Evolutionary conservation across 2,888 invertebrate genomes (phyloP).

Genomic region (Argynnis bischoffii): DNA sequence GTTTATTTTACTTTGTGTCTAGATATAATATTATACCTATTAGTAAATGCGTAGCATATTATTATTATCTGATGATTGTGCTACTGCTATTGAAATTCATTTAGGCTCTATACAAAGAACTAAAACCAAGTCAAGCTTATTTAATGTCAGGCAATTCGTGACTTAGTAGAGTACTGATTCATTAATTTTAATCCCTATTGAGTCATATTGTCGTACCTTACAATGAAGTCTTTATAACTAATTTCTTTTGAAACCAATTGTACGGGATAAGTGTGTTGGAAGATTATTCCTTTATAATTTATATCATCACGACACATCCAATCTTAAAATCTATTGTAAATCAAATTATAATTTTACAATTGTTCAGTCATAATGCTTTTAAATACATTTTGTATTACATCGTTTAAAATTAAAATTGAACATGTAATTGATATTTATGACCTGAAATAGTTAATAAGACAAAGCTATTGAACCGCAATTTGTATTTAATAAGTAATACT

Average conservation of each 20-base stretch:
- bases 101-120: conserved; percentile 32
- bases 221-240: conserved; percentile 54
- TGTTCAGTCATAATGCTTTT: too few species aligned
- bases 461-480: conserved; percentile 10
- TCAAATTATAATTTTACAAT: too few species aligned
- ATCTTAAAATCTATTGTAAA: too few species aligned
- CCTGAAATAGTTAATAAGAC: neutral
- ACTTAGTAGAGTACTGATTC: conserved; percentile 40
- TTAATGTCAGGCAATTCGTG: conserved; percentile 42
- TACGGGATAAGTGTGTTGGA: conserved; percentile 54
- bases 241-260: conserved; percentile 57
- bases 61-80: conserved; percentile 13
- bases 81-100: conserved; percentile 35
- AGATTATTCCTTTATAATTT: conserved; percentile 43
- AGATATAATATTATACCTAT: too few species aligned
- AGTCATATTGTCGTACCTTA: conserved; percentile 50
- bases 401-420: too few species aligned
- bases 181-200: conserved; percentile 45
- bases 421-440: too few species aligned
- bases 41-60: neutral
- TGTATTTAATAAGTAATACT: conserved; percentile 10
- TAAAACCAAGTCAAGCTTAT: conserved; percentile 32
- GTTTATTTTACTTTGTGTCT: too few species aligned
- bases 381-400: too few species aligned
- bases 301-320: conserved; percentile 3